Base-by-base conservation (phyloP, 2,113 vertebrate genomes). In the Cephalopterus ornatus region DNA sequence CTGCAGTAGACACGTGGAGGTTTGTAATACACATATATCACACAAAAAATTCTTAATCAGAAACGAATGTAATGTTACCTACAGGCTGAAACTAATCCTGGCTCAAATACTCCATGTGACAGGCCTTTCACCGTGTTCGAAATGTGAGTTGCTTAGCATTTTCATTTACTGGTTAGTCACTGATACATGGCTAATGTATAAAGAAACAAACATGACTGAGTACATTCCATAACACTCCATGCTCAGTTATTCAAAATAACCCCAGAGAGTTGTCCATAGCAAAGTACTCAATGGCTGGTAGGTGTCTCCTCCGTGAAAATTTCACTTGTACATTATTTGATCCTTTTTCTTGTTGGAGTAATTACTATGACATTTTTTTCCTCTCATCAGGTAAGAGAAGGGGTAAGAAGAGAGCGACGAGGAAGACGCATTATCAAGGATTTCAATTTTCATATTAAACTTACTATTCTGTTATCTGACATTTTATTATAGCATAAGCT, bases 161-260 rank as follows among this genome's bases (percentile, higher is more conserved):
- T 61, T 61, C 62, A 85, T 80, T 71, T 76, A 85, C 44, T 50
- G 39, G 58, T 61, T 93, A 82, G 91, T 76, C 89, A 73, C 71
- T 53, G 75, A 94, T 56, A 91, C 37, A 68, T 20, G 41, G 81
- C 88, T 89, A 81, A 94, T 63, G 87, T 85, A 89, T 66, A 79
- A 73, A 89, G 87, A 93, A 96, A 95, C 56, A 88, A 91, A 91
- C 75, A 73, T 1, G 49, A 89, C 21, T 3, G 6, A 85, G 41
- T 50, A 49, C 50, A 62, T 95, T 79, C 73, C 33, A 16, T 62
- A 93, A 77, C 0, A 77, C 0, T 0, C n/a, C 58, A 21, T 30
- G 41, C 11, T 68, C 62, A 61, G 1, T 82, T 88, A 74, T 42
- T 81, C 72, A 77, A 86, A 93, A 89, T 41, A 76, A 75, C 19